These are phyloP conservation scores for Calliphora vomitoria DNA, from an alignment of 2,888 invertebrate species.

Conservation along the genomic window DNA sequence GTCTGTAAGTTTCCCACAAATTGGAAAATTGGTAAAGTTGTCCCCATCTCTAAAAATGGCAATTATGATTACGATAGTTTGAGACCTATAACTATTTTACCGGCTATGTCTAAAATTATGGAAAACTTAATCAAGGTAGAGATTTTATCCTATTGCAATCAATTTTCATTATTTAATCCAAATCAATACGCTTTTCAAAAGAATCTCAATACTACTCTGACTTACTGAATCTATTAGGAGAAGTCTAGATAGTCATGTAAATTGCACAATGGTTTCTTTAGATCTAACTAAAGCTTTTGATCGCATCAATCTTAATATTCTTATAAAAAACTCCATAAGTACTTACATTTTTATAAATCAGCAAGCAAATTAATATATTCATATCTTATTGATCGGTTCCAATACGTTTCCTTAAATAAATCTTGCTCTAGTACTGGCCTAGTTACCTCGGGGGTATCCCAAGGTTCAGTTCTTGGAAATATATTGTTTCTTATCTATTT, in stretches of 20 bases:
- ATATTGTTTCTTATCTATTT: not conserved
- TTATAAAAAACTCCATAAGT: not conserved
- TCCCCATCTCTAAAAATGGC: not conserved
- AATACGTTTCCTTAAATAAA: not conserved
- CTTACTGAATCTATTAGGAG: not conserved
- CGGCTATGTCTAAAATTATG: not conserved
- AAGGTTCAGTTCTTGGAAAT: not conserved
- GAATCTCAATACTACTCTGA: not conserved
- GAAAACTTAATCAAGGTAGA: not conserved
- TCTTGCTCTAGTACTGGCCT: not conserved
- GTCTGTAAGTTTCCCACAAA: not conserved
- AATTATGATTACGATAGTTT: not conserved
- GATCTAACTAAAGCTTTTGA: conserved; percentile 24
- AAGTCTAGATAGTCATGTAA: not conserved
- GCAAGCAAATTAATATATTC: not conserved
- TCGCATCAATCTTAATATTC: not conserved
- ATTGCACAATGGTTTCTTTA: not conserved
- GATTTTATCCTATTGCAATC: not conserved
- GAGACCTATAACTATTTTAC: not conserved
- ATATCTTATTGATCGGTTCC: not conserved
- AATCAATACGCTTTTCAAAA: conserved; percentile 2
- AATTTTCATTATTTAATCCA: not conserved
- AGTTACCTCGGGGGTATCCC: not conserved
- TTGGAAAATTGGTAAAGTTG: not conserved
- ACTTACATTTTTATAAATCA: not conserved